Evolutionary conservation across 2,113 vertebrate genomes (phyloP), one percentile per base, ranked within the genome.

Genomic region (human): DNA sequence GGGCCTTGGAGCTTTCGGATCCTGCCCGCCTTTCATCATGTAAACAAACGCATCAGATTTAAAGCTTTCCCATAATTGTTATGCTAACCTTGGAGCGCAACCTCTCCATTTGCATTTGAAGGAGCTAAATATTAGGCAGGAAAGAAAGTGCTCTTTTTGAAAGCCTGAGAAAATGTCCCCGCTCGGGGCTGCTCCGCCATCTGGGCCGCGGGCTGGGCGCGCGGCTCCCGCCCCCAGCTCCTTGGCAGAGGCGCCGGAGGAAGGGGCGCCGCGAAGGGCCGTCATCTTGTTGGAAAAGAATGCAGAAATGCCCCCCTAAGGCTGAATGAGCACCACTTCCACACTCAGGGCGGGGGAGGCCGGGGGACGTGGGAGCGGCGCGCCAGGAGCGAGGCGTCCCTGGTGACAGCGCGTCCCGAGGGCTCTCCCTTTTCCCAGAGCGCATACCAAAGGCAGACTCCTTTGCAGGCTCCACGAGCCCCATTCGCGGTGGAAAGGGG

Each of bases 71-170:
- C 99, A 99, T 99, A 99, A 99, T 99, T 99, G 99, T 99, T 99
- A 99, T 99, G 99, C 99, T 99, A 99, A 99, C 99, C 99, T 99
- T 99, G 99, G 99, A 99, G 99, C 98, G 97, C 99, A 99, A 99
- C 99, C 99, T 99, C 99, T 98, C 98, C 99, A 99, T 99, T 99
- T 99, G 99, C 99, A 99, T 99, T 99, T 99, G 99, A 99, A 99
- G 99, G 99, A 99, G 99, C 99, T 99, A 99, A 99, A 99, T 99
- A 99, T 99, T 99, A 99, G 99, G 99, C 99, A 99, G 99, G 99
- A 99, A 99, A 99, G 99, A 99, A 99, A 99, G 99, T 98, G 98
- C 98, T 99, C 99, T 99, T 99, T 99, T 99, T 99, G 99, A 99
- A 99, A 99, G 99, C 99, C 99, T 99, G 99, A 99, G 99, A 99